Evolutionary conservation across 2,113 vertebrate genomes (phyloP).

Genomic region (human): GRCh38 chr12:112142001-112142500

Average conservation of each 20-base stretch:
- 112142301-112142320: neutral
- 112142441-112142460: too few relatives aligned
- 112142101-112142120: slow-evolving; percentile 65
- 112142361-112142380: neutral
- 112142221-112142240: slow-evolving; percentile 75
- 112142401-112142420: neutral
- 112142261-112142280: neutral
- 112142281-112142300: slow-evolving; percentile 66
- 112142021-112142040: neutral
- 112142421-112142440: neutral
- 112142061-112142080: accelerated
- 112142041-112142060: neutral
- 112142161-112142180: slow-evolving; percentile 92
- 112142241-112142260: slow-evolving; percentile 57
- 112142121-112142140: neutral
- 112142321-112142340: neutral
- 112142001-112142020: neutral
- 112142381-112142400: neutral
- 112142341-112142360: neutral
- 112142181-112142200: slow-evolving; percentile 91
- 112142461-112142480: too few relatives aligned
- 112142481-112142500: too few relatives aligned
- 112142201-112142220: neutral
- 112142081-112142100: slow-evolving; percentile 74
- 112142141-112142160: slow-evolving; percentile 82